phyloP scores from a whole-genome alignment of 2,797 vertebrate genomes.

The Chelonia mydas region DNA sequence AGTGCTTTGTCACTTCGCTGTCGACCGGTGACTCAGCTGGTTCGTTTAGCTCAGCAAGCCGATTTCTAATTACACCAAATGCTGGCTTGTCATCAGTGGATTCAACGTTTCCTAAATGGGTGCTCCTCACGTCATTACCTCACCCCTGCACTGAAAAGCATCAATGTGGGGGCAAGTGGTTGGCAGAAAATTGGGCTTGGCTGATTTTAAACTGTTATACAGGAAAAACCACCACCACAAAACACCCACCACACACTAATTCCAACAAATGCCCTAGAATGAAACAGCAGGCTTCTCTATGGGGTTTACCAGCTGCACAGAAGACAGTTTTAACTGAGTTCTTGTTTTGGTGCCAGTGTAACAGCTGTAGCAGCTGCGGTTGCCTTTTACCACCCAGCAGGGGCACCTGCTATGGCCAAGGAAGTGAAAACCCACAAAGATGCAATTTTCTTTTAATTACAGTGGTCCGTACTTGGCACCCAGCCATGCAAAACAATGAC shows the following conservation, averaged over 20 bases:
- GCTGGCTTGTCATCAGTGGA: constrained; percentile 60
- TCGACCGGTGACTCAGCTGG: constrained; percentile 60
- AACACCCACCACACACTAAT: constrained; percentile 40
- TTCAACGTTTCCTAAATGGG: constrained; percentile 42
- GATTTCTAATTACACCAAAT: constrained; percentile 70
- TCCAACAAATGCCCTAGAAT: constrained; percentile 67
- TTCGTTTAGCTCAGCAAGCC: constrained; percentile 44
- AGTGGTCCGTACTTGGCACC: constrained; percentile 60
- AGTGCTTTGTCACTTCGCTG: constrained; percentile 38
- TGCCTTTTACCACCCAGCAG: constrained; percentile 60
- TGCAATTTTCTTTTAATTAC: constrained; percentile 75
- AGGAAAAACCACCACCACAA: not conserved
- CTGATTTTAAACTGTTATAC: constrained; percentile 1
- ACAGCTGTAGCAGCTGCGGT: constrained; percentile 78
- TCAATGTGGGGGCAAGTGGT: not conserved
- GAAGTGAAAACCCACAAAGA: constrained; percentile 73
- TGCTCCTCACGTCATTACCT: constrained; percentile 54
- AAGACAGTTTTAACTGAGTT: constrained; percentile 55
- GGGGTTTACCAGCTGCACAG: constrained; percentile 60
- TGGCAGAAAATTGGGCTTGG: constrained; percentile 27
- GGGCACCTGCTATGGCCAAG: constrained; percentile 73
- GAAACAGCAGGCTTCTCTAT: constrained; percentile 38
- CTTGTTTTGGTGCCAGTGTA: constrained; percentile 62
- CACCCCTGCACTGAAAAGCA: not conserved
- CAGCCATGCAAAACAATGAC: constrained; percentile 41